phyloP scores from a whole-genome alignment of 2,888 invertebrate genomes.

The Choristoneura rosaceana region DNA sequence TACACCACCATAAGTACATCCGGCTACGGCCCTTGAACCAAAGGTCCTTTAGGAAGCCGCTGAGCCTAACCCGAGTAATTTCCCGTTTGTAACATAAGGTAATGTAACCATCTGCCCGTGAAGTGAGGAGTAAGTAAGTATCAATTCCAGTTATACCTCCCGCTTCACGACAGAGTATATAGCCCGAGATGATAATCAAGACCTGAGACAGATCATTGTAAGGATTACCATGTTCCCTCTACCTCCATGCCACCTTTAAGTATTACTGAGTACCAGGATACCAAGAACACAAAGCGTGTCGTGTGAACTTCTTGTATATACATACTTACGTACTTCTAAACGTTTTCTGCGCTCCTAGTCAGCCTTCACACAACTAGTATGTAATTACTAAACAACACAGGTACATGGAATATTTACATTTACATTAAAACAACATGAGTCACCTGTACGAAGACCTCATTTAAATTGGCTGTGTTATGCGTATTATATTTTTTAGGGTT shows the following conservation, averaged over 20 bases:
- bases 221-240: neutral
- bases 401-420: constrained; percentile 36
- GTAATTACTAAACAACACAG: constrained; percentile 11
- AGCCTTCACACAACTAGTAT: neutral
- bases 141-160: too few species aligned
- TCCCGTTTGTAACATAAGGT: too few species aligned
- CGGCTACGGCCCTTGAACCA: too few species aligned
- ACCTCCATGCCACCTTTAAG: neutral
- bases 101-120: too few species aligned
- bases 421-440: constrained; percentile 33
- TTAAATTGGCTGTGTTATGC: constrained; percentile 25
- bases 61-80: too few species aligned
- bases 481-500: constrained; percentile 28
- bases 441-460: constrained; percentile 36
- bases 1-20: too few species aligned
- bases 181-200: too few species aligned
- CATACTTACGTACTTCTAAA: neutral
- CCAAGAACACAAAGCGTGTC: neutral
- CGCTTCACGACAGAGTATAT: too few species aligned
- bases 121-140: too few species aligned
- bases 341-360: constrained; percentile 22
- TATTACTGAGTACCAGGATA: neutral
- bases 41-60: too few species aligned
- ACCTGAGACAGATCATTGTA: neutral
- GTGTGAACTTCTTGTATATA: neutral